Conservation (phyloP, 2,113 vertebrate species). For the Varanus komodoensis region DNA sequence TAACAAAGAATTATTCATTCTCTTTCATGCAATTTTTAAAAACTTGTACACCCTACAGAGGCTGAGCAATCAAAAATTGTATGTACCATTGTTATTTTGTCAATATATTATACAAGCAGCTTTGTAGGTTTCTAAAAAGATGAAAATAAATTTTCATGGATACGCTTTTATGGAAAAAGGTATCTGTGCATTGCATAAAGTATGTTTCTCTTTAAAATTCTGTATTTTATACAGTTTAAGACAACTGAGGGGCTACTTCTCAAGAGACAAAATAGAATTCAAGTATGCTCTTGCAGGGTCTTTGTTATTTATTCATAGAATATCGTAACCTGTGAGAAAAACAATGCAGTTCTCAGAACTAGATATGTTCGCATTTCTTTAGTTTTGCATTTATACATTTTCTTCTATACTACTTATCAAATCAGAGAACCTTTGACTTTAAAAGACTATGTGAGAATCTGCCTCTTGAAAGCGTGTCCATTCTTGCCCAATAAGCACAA, state of each 20-base stretch:
- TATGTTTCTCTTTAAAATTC: neutral
- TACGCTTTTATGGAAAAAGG: no score
- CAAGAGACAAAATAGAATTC: neutral
- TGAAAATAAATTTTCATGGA: slow-evolving; percentile 16
- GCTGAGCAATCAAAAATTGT: neutral
- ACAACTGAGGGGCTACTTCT: neutral
- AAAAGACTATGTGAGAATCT: neutral
- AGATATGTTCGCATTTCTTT: neutral
- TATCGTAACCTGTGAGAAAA: neutral
- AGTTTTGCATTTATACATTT: neutral
- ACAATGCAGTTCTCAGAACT: neutral
- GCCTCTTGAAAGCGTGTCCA: neutral
- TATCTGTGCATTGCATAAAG: neutral
- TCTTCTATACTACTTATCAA: neutral
- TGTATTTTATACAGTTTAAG: neutral
- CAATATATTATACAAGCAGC: neutral
- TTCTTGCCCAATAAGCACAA: neutral
- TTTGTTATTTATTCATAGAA: neutral
- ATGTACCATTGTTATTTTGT: neutral
- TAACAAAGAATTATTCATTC: slow-evolving; percentile 26
- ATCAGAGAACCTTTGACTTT: neutral
- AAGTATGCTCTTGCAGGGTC: neutral
- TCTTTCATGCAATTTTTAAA: neutral
- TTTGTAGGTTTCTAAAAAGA: neutral
- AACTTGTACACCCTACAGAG: neutral